Conservation (phyloP, 2,113 vertebrate species). For the Heloderma charlesbogerti region DNA sequence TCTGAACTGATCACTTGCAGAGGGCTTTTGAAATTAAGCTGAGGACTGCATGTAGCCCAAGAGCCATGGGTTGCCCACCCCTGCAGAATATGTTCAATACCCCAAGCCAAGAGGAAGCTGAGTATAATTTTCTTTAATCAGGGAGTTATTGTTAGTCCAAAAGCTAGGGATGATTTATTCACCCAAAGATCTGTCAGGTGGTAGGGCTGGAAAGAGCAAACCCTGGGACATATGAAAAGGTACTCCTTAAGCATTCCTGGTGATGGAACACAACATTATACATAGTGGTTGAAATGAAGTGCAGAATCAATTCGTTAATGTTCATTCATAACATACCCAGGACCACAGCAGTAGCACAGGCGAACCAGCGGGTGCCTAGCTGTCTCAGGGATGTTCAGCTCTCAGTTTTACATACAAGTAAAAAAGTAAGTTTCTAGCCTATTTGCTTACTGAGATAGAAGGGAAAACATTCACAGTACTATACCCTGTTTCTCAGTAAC, state of each 20-base stretch:
- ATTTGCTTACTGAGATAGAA: not conserved
- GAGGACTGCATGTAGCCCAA: too few species aligned
- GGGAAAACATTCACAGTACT: not conserved
- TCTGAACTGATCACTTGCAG: too few species aligned
- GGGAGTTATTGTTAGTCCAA: too few species aligned
- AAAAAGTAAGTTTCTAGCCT: not conserved
- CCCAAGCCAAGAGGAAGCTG: too few species aligned
- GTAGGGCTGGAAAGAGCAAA: not conserved
- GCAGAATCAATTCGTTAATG: not conserved
- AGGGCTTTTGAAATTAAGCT: too few species aligned
- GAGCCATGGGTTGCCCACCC: too few species aligned
- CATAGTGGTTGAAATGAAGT: not conserved
- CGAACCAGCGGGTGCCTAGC: not conserved
- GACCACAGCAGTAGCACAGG: not conserved
- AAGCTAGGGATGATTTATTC: not conserved
- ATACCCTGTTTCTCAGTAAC: too few species aligned
- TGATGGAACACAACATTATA: not conserved
- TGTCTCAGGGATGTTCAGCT: not conserved
- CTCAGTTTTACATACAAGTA: not conserved
- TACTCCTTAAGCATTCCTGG: not conserved
- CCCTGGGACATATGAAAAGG: not conserved
- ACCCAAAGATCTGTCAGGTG: not conserved
- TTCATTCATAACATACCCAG: not conserved
- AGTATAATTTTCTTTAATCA: too few species aligned
- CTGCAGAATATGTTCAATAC: too few species aligned